A percentile compares a stretch with the other conserved stretches of the same genome.
These are phyloP conservation scores for Holothuria glaberrima DNA, from an alignment of 35 echinoderm and acorn worm genomes.

Conservation along the genomic window DNA sequence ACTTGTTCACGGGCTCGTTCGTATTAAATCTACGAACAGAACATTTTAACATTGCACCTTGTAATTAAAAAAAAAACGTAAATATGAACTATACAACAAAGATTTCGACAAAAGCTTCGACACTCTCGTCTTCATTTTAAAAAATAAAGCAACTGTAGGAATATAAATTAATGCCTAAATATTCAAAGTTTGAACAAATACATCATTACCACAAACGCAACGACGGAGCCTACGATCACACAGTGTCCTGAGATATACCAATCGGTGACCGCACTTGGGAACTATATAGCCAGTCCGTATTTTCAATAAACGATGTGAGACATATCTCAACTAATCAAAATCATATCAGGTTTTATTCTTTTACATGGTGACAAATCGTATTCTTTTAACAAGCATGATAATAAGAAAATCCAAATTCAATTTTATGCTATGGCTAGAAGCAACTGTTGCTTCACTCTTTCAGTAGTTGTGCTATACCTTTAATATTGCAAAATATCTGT, in stretches of 20 bases:
- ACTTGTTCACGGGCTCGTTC: not conserved
- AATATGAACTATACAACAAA: slow-evolving; percentile 57
- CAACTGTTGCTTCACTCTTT: too few relatives aligned
- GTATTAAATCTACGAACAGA: not conserved
- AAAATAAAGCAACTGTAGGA: slow-evolving; percentile 43
- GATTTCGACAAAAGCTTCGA: not conserved
- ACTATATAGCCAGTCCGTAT: too few relatives aligned
- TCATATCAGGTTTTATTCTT: too few relatives aligned
- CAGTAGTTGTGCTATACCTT: too few relatives aligned
- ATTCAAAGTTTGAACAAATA: slow-evolving; percentile 55
- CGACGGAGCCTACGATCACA: slow-evolving; percentile 5
- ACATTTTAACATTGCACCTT: slow-evolving; percentile 61
- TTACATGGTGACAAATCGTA: too few relatives aligned
- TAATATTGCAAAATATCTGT: too few relatives aligned
- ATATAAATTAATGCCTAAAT: slow-evolving; percentile 65
- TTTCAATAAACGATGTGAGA: too few relatives aligned
- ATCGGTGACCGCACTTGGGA: slow-evolving; percentile 10
- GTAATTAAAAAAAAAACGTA: slow-evolving; percentile 50
- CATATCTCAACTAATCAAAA: too few relatives aligned
- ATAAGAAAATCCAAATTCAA: too few relatives aligned
- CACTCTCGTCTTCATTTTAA: not conserved
- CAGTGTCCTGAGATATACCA: slow-evolving; percentile 17
- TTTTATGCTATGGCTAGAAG: too few relatives aligned
- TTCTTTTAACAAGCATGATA: too few relatives aligned
- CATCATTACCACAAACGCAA: not conserved